A percentile compares a stretch with the other conserved stretches of the same genome.
These are phyloP conservation scores for Mobula hypostoma DNA, from an alignment of 2,113 vertebrate species.

Conservation along the genomic window DNA sequence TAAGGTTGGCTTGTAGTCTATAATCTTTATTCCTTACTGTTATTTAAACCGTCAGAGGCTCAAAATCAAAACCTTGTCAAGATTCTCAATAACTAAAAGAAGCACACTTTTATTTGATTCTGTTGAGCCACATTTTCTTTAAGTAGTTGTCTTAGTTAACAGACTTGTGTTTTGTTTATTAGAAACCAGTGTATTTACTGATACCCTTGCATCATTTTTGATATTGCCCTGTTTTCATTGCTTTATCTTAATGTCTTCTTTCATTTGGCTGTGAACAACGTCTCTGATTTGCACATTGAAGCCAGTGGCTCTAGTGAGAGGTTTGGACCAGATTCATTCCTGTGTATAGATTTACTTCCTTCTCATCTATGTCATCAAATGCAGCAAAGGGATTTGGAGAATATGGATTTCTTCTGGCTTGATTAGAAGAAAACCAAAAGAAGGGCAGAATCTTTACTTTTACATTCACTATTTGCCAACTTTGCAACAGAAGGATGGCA, in stretches of 20 bases:
- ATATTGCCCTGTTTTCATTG: neutral
- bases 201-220: neutral
- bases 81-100: neutral
- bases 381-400: neutral
- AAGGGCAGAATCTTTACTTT: neutral
- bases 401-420: neutral
- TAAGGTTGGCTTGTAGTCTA: neutral
- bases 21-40: constrained; percentile 5
- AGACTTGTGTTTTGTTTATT: neutral
- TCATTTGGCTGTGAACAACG: neutral
- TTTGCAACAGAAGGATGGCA: neutral
- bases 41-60: neutral
- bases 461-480: neutral
- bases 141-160: neutral
- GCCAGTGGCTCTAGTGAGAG: neutral
- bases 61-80: neutral
- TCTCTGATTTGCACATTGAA: neutral
- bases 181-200: too few relatives aligned
- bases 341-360: neutral
- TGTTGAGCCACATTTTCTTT: neutral
- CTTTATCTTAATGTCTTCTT: neutral
- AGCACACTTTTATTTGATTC: neutral
- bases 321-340: neutral
- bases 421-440: neutral
- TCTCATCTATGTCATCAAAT: neutral